phyloP scores from a whole-genome alignment of 2,888 invertebrate species.

The Pseudolycoriella hygida region DNA sequence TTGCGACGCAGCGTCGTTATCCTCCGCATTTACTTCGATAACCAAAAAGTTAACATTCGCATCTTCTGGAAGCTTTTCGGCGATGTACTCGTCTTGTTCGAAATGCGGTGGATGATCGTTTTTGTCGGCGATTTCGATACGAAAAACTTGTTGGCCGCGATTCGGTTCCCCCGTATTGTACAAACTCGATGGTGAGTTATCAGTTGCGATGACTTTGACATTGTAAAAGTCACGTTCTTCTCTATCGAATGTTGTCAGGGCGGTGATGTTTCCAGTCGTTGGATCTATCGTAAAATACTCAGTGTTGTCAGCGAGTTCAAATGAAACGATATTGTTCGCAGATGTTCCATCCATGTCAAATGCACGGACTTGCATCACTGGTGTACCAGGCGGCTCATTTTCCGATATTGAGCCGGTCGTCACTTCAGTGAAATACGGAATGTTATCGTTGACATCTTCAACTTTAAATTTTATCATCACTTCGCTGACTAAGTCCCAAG shows the following conservation, averaged over 20 bases:
- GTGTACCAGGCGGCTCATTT: constrained; percentile 66
- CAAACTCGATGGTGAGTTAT: constrained; percentile 72
- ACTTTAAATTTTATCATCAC: constrained; percentile 61
- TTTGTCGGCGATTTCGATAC: constrained; percentile 84
- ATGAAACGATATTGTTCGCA: constrained; percentile 66
- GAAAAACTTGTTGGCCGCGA: constrained; percentile 60
- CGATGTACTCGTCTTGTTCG: constrained; percentile 52
- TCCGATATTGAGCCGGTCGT: constrained; percentile 68
- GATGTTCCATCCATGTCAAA: constrained; percentile 74
- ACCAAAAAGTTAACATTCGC: constrained; percentile 68
- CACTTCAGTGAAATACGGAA: constrained; percentile 69
- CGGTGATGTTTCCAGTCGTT: constrained; percentile 76
- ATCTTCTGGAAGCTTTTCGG: constrained; percentile 62
- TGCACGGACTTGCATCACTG: constrained; percentile 71
- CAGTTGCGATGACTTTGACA: constrained; percentile 77
- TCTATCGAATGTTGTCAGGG: constrained; percentile 65
- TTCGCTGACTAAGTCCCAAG: constrained; percentile 60
- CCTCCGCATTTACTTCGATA: constrained; percentile 73
- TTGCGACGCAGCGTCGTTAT: constrained; percentile 74
- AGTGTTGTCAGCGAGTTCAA: constrained; percentile 45
- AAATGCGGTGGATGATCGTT: constrained; percentile 92
- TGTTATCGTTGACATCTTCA: constrained; percentile 80
- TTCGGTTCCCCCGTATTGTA: constrained; percentile 49
- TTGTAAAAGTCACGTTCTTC: constrained; percentile 73
- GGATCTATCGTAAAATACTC: constrained; percentile 71